Evolutionary conservation across 2,113 vertebrate species (phyloP).

Genomic region (Lampris incognitus): DNA sequence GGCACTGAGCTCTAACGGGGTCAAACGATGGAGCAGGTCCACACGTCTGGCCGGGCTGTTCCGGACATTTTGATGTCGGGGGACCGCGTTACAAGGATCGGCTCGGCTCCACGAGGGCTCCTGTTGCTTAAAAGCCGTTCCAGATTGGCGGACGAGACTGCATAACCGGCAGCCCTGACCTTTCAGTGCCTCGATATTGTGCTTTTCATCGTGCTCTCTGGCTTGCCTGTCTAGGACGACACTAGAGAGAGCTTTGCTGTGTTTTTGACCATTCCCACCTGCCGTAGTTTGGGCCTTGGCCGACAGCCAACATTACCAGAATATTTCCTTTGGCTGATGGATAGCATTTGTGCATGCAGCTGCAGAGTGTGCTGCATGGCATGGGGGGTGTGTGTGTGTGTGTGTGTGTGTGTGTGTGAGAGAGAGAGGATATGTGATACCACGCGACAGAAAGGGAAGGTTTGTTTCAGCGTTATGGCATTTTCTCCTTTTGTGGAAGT

Average conservation of each 20-base stretch:
- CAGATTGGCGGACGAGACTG: neutral
- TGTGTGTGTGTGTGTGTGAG: neutral
- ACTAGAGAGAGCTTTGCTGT: conserved; percentile 19
- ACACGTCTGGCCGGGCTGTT: conserved; percentile 30
- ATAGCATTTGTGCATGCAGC: conserved; percentile 49
- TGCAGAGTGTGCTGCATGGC: conserved; percentile 23
- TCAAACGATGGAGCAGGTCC: conserved; percentile 14
- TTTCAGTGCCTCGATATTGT: neutral
- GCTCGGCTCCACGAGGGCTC: neutral
- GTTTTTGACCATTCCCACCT: conserved; percentile 52
- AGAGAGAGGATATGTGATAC: conserved; percentile 61
- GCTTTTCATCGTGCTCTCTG: conserved; percentile 2
- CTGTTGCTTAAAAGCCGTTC: conserved; percentile 1
- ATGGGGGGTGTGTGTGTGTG: conserved; percentile 37
- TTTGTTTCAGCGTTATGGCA: conserved; percentile 73
- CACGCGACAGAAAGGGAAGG: conserved; percentile 67
- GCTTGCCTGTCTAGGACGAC: conserved; percentile 13
- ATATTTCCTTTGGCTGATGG: conserved; percentile 47
- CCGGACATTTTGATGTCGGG: conserved; percentile 7
- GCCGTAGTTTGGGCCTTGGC: conserved; percentile 64
- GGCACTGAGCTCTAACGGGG: conserved; percentile 12
- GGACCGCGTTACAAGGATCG: neutral
- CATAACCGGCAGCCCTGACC: neutral
- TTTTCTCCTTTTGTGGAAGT: conserved; percentile 80
- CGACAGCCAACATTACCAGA: conserved; percentile 54